These are phyloP conservation scores for Coenobita brevimanus DNA, from an alignment of 1,140 invertebrate species.

Conservation along the genomic window DNA sequence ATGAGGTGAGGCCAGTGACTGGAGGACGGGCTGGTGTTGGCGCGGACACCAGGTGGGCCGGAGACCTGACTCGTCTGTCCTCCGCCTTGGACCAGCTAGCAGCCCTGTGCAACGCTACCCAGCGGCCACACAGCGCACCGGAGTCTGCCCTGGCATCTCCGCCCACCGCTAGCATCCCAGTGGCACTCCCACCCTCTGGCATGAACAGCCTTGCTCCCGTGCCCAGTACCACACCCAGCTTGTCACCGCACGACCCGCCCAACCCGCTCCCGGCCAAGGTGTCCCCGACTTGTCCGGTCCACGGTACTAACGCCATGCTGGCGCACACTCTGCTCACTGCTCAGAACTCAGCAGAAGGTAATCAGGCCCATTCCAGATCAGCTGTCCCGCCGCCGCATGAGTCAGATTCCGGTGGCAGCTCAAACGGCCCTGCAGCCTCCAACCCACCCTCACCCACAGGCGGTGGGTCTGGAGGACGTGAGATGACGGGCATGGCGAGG, in stretches of 20 bases:
- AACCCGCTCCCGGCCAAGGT: conserved; percentile 42
- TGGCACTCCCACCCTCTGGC: background rate
- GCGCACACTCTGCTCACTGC: conserved; percentile 12
- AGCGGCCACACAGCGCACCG: conserved; percentile 24
- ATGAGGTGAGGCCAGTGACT: conserved; percentile 22
- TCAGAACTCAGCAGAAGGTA: conserved; percentile 16
- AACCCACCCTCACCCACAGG: conserved; percentile 37
- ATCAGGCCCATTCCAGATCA: background rate
- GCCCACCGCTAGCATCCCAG: background rate
- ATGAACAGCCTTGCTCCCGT: background rate
- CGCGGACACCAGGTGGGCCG: conserved; percentile 41
- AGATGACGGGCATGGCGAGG: conserved; percentile 41
- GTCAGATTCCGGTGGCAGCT: conserved; percentile 52
- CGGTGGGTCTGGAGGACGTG: conserved; percentile 21
- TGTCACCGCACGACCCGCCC: background rate
- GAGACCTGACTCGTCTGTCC: conserved; percentile 51
- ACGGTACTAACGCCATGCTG: conserved; percentile 36
- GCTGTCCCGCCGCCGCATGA: conserved; percentile 13
- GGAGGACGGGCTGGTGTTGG: conserved; percentile 33
- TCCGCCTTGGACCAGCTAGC: conserved; percentile 55
- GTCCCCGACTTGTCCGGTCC: conserved; percentile 53
- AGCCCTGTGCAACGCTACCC: conserved; percentile 48
- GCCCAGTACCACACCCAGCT: background rate
- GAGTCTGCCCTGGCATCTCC: background rate
- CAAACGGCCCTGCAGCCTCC: conserved; percentile 27